Conservation (phyloP, 2,113 vertebrate species). For the Opisthocomus hoazin region DNA sequence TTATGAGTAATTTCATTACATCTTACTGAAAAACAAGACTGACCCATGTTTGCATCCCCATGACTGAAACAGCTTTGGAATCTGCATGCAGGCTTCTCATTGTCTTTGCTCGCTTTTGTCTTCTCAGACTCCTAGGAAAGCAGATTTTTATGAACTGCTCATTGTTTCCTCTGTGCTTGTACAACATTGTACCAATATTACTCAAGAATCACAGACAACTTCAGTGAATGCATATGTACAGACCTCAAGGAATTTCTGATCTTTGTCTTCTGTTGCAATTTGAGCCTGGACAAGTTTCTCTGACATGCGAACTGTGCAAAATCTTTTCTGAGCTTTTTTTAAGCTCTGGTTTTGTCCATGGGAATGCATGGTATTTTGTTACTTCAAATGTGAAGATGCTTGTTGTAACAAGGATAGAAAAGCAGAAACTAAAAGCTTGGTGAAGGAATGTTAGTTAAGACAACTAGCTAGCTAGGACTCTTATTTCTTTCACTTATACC, state of each 20-base stretch:
- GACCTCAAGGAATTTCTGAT: conserved; percentile 6
- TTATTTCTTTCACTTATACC: background rate
- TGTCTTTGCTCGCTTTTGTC: conserved; percentile 15
- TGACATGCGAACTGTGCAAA: conserved; percentile 44
- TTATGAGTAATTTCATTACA: background rate
- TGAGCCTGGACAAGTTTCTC: background rate
- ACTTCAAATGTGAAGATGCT: background rate
- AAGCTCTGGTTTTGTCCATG: conserved; percentile 44
- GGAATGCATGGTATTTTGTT: conserved; percentile 40
- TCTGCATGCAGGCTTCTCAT: background rate
- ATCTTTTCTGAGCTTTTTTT: conserved; percentile 42
- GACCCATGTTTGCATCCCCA: conserved; percentile 36
- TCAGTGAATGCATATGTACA: background rate
- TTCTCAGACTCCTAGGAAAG: background rate
- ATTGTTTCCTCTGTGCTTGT: background rate
- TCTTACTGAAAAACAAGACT: background rate
- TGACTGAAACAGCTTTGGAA: conserved; percentile 27
- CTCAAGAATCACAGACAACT: background rate
- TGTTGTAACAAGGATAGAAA: conserved; percentile 6
- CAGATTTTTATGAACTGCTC: background rate
- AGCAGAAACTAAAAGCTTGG: background rate
- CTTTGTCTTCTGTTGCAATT: background rate
- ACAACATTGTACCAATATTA: background rate
- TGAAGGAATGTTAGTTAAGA: background rate
- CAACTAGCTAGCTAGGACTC: background rate